Evolutionary conservation across 1,140 invertebrate genomes (phyloP).

Genomic region (Drosophila dunni): DNA sequence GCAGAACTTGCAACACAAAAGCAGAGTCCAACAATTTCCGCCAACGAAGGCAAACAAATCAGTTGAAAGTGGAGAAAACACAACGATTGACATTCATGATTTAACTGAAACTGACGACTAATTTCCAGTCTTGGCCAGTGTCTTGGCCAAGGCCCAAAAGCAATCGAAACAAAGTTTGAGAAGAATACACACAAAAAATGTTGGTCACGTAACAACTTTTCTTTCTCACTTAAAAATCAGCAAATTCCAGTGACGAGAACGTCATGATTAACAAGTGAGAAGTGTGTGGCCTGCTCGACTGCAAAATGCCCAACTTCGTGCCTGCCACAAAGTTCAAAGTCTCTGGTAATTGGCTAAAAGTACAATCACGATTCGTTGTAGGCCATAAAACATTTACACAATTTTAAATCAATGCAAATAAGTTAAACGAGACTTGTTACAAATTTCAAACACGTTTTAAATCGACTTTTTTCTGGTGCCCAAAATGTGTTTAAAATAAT

Average conservation of each 20-base stretch:
- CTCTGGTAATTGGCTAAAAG: not conserved
- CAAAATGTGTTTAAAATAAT: not conserved
- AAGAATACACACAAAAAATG: constrained; percentile 46
- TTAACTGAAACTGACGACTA: constrained; percentile 44
- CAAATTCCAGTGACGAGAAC: constrained; percentile 15
- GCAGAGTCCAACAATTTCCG: constrained; percentile 17
- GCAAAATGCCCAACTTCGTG: not conserved
- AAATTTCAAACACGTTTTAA: not conserved
- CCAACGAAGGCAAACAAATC: constrained; percentile 7
- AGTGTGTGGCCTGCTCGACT: not conserved
- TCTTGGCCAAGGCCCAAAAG: constrained; percentile 28
- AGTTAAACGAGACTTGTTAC: not conserved
- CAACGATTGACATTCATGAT: constrained; percentile 59
- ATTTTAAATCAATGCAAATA: not conserved
- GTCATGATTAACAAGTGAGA: constrained; percentile 55
- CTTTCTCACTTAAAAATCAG: constrained; percentile 25
- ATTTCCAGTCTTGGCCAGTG: constrained; percentile 23
- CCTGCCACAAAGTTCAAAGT: not conserved
- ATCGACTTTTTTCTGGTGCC: not conserved
- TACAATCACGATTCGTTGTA: not conserved
- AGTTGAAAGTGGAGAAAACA: not conserved
- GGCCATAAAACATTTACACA: not conserved
- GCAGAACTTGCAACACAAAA: constrained; percentile 2
- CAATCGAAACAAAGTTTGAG: constrained; percentile 52
- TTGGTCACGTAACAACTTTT: constrained; percentile 67